Conservation (phyloP, 1,140 invertebrate genomes). For the Saccostrea glomerata region DNA sequence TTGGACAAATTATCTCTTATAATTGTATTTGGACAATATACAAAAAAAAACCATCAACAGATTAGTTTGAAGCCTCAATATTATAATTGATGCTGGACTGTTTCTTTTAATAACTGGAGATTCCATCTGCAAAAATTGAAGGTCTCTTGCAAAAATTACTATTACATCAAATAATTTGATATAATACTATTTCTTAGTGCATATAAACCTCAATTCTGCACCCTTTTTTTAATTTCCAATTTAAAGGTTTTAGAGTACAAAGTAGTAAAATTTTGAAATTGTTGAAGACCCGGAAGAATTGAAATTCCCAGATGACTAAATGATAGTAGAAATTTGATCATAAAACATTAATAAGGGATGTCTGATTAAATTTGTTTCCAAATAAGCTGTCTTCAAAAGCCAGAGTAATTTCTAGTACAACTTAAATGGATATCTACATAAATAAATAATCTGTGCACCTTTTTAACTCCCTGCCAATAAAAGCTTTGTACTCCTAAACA, state of each 20-base stretch:
- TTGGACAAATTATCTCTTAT: too few relatives aligned
- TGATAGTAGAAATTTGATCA: not conserved
- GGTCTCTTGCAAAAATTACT: too few relatives aligned
- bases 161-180: too few relatives aligned
- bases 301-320: not conserved
- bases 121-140: too few relatives aligned
- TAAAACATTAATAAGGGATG: slow-evolving; percentile 18
- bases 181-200: too few relatives aligned
- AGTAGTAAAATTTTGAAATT: not conserved
- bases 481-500: slow-evolving; percentile 15
- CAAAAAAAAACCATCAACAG: too few relatives aligned
- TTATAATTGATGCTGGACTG: too few relatives aligned
- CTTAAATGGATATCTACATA: not conserved
- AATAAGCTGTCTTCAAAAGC: not conserved
- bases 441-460: slow-evolving; percentile 17
- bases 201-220: too few relatives aligned
- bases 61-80: too few relatives aligned
- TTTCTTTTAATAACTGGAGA: too few relatives aligned
- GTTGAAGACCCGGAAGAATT: slow-evolving; percentile 7
- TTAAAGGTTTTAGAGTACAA: not conserved
- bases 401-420: not conserved
- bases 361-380: not conserved
- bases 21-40: too few relatives aligned
- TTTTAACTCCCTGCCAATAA: not conserved
- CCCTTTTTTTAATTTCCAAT: not conserved